Percentiles rank a stretch among this genome's conserved stretches.
phyloP scores from a whole-genome alignment of 2,113 vertebrate genomes.

The Gallinago paraguaiae region DNA sequence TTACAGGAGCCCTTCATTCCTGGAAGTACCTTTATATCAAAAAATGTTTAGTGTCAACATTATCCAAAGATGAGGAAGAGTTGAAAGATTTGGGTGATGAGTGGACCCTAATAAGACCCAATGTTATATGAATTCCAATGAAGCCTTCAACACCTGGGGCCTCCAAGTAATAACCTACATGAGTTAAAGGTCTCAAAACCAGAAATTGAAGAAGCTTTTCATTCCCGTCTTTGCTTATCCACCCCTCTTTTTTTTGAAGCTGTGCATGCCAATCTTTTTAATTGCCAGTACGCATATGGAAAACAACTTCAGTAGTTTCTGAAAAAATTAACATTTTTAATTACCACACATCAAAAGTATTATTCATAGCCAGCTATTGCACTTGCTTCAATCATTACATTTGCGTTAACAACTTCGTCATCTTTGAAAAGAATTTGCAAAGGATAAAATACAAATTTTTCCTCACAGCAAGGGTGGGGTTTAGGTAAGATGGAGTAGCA shows the following conservation, averaged over 20 bases:
- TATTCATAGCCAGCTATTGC: not conserved
- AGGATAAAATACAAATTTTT: not conserved
- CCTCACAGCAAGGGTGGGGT: not conserved
- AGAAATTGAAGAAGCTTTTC: not conserved
- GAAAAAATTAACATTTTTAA: not conserved
- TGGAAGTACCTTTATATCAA: not conserved
- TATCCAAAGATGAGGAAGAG: not conserved
- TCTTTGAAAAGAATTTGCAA: not conserved
- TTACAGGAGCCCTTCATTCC: not conserved
- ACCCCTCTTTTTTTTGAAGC: not conserved
- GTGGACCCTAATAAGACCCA: not conserved
- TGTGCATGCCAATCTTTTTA: not conserved
- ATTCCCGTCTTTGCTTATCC: not conserved
- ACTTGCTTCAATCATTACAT: not conserved
- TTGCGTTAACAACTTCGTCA: not conserved
- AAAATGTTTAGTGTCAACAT: not conserved
- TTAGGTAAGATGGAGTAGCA: not conserved
- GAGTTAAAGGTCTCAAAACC: not conserved
- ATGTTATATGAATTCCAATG: not conserved
- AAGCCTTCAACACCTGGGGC: not conserved
- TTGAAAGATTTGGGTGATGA: not conserved
- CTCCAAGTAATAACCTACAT: not conserved
- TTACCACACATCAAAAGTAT: not conserved
- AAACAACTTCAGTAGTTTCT: not conserved
- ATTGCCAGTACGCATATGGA: not conserved